Evolutionary conservation across 2,797 vertebrate species (phyloP).

Genomic region (Fringilla coelebs): DNA sequence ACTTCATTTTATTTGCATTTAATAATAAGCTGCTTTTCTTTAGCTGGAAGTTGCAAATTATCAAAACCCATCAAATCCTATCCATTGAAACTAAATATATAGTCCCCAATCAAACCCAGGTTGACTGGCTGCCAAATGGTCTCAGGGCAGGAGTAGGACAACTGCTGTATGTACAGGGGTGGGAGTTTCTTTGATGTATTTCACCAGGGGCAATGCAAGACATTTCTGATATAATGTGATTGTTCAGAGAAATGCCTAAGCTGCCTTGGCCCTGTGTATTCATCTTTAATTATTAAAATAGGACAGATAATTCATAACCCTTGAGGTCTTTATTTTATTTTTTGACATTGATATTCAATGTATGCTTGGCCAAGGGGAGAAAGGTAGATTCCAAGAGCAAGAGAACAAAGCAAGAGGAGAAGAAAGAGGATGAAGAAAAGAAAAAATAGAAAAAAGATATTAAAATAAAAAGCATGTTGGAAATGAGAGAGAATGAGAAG

Average conservation of each 20-base stretch:
- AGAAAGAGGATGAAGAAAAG: slow-evolving; percentile 12
- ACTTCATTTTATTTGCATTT: slow-evolving; percentile 71
- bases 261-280: slow-evolving; percentile 63
- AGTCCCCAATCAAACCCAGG: slow-evolving; percentile 29
- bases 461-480: background rate
- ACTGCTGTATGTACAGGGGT: slow-evolving; percentile 30
- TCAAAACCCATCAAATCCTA: slow-evolving; percentile 70
- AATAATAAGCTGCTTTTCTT: slow-evolving; percentile 75
- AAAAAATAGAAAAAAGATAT: background rate
- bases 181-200: slow-evolving; percentile 68
- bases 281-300: slow-evolving; percentile 78
- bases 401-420: slow-evolving; percentile 46
- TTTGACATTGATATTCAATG: slow-evolving; percentile 59
- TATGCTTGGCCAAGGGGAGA: slow-evolving; percentile 16
- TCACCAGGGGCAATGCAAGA: slow-evolving; percentile 65
- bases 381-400: slow-evolving; percentile 39
- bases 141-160: slow-evolving; percentile 55
- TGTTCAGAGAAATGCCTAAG: slow-evolving; percentile 57
- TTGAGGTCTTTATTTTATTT: slow-evolving; percentile 76
- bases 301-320: slow-evolving; percentile 71
- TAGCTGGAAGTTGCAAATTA: slow-evolving; percentile 71
- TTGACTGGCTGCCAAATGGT: slow-evolving; percentile 52
- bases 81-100: slow-evolving; percentile 34
- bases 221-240: slow-evolving; percentile 72
- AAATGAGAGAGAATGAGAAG: slow-evolving; percentile 6